Conservation (phyloP, 2,113 vertebrate species). For the Solenodon paradoxus region DNA sequence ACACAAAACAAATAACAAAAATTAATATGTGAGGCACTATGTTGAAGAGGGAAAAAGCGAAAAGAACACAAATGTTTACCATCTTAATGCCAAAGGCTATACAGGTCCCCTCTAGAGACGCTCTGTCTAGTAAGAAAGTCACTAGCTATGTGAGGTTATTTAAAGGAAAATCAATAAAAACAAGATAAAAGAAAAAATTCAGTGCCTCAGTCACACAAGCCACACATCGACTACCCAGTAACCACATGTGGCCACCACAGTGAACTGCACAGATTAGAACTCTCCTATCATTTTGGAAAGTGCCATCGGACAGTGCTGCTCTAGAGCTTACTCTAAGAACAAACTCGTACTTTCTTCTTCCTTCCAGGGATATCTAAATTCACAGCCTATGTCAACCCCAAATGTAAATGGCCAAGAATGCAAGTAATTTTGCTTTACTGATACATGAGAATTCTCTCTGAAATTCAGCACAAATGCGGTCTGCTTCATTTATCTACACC, state of each 20-base stretch:
- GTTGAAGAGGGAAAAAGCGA: neutral
- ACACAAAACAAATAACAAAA: neutral
- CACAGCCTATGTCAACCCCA: neutral
- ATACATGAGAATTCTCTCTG: neutral
- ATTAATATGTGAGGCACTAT: neutral
- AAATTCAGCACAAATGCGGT: neutral
- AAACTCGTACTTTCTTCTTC: neutral
- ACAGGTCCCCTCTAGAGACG: neutral
- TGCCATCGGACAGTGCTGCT: neutral
- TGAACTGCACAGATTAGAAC: neutral
- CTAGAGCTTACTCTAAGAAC: neutral
- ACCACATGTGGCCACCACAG: neutral
- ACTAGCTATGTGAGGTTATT: neutral
- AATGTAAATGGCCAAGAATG: neutral
- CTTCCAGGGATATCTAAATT: neutral
- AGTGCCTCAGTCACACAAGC: neutral
- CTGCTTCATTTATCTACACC: neutral
- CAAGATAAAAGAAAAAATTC: neutral
- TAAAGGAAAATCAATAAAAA: neutral
- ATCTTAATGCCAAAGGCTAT: neutral
- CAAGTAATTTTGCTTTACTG: neutral
- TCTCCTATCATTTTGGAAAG: neutral
- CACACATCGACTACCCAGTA: neutral
- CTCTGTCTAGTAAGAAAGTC: neutral
- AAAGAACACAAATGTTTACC: neutral